Conservation (phyloP, 2,113 vertebrate species). For the Anhinga anhinga region DNA sequence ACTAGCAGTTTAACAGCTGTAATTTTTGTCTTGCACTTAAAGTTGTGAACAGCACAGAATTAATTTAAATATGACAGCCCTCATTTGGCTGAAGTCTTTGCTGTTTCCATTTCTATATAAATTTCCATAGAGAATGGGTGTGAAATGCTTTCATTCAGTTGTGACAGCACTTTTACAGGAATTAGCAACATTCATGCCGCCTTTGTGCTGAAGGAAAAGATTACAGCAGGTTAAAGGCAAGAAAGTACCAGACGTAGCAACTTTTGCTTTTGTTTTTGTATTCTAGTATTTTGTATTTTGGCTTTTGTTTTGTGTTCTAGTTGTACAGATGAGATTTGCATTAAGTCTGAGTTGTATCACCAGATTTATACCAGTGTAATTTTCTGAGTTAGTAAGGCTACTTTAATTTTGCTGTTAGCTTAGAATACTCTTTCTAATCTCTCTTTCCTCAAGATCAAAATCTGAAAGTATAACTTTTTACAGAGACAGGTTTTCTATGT, state of each 20-base stretch:
- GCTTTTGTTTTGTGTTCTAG: neutral
- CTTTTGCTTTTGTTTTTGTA: neutral
- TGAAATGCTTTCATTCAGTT: constrained; percentile 5
- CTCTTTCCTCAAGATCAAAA: neutral
- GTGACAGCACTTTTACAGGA: neutral
- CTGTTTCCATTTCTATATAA: neutral
- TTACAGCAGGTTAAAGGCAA: neutral
- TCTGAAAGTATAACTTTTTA: neutral
- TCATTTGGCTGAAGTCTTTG: neutral
- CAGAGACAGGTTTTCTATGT: neutral
- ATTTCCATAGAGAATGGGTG: neutral
- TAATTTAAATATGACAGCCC: neutral
- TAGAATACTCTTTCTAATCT: neutral
- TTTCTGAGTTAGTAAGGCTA: constrained; percentile 2
- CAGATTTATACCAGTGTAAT: neutral
- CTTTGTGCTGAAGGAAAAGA: neutral
- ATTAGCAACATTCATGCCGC: neutral
- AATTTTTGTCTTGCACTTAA: neutral
- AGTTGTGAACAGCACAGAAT: neutral
- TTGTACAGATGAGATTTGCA: neutral
- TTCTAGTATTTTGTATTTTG: neutral
- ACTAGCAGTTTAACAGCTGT: neutral
- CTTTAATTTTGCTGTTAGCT: neutral
- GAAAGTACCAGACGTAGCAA: neutral
- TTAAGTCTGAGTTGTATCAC: neutral